These are phyloP conservation scores for Apus apus DNA, from an alignment of 2,113 vertebrate species.

Conservation along the genomic window DNA sequence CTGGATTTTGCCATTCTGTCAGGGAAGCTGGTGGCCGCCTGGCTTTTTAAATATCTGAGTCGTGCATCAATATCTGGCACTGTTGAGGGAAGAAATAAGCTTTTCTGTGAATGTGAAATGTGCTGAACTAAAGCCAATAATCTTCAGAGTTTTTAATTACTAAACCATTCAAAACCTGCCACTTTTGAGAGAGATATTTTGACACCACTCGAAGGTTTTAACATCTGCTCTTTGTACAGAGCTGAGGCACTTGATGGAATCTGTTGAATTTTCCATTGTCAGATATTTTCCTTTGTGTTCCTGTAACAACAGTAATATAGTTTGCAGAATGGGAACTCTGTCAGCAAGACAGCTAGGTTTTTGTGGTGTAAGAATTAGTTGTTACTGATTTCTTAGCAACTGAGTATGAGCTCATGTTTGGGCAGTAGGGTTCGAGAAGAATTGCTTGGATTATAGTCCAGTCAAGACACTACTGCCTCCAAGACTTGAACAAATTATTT, in stretches of 20 bases:
- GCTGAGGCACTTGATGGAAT: background rate
- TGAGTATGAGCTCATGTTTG: background rate
- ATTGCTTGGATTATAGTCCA: background rate
- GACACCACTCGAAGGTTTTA: constrained; percentile 21
- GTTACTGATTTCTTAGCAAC: background rate
- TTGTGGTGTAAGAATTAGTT: background rate
- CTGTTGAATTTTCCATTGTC: background rate
- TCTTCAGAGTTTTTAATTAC: constrained; percentile 59
- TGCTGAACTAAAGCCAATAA: constrained; percentile 45
- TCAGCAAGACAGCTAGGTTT: constrained; percentile 27
- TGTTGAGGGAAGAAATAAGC: background rate
- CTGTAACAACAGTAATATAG: background rate
- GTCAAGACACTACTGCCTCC: background rate
- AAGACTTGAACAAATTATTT: background rate
- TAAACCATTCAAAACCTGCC: constrained; percentile 31
- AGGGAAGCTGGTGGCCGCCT: background rate
- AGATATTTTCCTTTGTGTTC: constrained; percentile 30
- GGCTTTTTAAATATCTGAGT: background rate
- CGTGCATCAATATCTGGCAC: constrained; percentile 1
- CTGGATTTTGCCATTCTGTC: background rate
- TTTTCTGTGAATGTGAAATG: constrained; percentile 34
- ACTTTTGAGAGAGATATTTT: constrained; percentile 46
- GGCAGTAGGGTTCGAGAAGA: background rate
- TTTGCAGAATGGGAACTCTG: background rate
- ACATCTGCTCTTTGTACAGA: constrained; percentile 34